Conservation (phyloP, 2,113 vertebrate genomes). For the Notiomystis cincta region DNA sequence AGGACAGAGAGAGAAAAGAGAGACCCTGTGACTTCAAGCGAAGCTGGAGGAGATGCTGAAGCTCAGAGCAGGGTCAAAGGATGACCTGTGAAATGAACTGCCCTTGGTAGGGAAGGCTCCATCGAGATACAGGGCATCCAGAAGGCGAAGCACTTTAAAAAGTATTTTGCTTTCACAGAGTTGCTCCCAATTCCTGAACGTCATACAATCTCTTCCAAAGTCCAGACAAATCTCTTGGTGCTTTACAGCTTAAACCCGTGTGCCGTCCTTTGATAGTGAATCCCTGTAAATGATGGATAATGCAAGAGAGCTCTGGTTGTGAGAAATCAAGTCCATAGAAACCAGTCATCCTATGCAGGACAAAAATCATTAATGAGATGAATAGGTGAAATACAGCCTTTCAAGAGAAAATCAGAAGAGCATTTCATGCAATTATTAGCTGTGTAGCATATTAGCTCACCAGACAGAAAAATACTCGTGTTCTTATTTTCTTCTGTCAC, state of each 20-base stretch:
- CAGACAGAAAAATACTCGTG: background rate
- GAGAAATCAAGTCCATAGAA: background rate
- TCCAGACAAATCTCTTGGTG: conserved; percentile 6
- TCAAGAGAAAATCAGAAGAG: background rate
- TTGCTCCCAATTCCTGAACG: background rate
- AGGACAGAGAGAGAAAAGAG: conserved; percentile 1
- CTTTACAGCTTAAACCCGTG: conserved; percentile 6
- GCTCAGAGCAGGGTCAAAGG: background rate
- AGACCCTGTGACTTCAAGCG: rapidly evolving
- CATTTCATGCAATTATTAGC: background rate
- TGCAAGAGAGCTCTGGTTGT: background rate
- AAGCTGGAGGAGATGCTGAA: background rate
- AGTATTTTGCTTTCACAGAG: background rate
- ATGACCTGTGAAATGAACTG: background rate
- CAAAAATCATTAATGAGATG: background rate
- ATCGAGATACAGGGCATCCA: background rate
- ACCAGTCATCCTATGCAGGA: background rate
- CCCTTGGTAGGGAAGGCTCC: background rate
- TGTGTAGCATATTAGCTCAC: background rate
- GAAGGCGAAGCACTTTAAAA: background rate
- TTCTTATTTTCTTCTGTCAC: background rate
- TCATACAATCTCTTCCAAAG: conserved; percentile 16
- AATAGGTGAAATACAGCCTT: background rate
- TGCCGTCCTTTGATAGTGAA: conserved; percentile 1
- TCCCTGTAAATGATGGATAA: background rate